Base-by-base conservation (phyloP, 2,888 invertebrate genomes). In the Eulithis prunata region DNA sequence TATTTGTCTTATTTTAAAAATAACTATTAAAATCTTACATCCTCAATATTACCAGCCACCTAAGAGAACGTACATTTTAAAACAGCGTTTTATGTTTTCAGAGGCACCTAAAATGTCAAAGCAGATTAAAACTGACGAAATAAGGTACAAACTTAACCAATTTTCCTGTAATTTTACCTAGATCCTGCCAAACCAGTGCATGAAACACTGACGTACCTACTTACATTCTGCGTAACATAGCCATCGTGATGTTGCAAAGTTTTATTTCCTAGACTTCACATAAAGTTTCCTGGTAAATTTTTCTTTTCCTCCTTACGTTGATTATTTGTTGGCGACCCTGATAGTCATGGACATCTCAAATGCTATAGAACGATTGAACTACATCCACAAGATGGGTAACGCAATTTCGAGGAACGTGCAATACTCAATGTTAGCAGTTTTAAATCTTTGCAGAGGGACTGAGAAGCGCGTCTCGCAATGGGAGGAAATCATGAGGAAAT, bases 401-500 rank as follows among this genome's bases (percentile, higher is more conserved):
- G 4, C 28, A 1, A 55, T 64, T 43, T 13, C 55, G 36, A 14
- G 54, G 32, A 64, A 59, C 8, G 43, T 64, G 5, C 11, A 12
- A 2, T 14, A 12, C 8, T 47, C 57, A 41, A 14, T 54, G 62
- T 12, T 6, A 28, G n/a, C 12, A 41, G 3, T 10, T 13, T 11
- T 52, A 2, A 45, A 13, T 14, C 43, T 32, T 58, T 63, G 13
- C 73, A 82, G 81, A 13, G 47, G 54, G 13, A 54, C 73, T 3
- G 81, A 85, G 54, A 87, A 87, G 66, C 85, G 88, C 5, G 68
- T 76, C 32, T 87, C 89, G 57, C 88, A 88, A 71, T 92, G 91
- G 90, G 91, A 91, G 71, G 80, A 80, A 2, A 73, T 91, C 32
- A 89, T 91, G 90, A 86, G 86, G 62, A 90, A 89, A 70, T 91